phyloP scores from a whole-genome alignment of 2,113 vertebrate genomes.

The Sapajus apella region DNA sequence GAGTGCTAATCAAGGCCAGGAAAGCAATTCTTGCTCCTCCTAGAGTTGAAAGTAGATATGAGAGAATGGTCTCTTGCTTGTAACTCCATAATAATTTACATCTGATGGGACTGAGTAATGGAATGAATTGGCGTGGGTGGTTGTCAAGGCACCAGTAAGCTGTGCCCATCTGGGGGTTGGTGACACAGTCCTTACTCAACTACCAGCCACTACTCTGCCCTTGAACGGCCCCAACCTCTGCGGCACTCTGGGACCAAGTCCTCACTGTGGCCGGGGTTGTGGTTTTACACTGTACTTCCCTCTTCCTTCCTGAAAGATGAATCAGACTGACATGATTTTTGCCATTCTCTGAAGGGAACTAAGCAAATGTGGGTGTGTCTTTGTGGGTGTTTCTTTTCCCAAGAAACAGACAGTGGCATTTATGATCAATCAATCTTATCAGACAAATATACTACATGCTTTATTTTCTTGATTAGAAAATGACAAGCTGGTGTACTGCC shows the following conservation, averaged over 20 bases:
- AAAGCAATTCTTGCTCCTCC: conserved; percentile 51
- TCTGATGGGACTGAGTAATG: conserved; percentile 38
- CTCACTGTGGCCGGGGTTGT: conserved; percentile 41
- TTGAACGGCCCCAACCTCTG: not conserved
- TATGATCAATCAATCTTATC: conserved; percentile 3
- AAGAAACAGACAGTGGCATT: conserved; percentile 15
- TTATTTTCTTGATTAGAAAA: conserved; percentile 44
- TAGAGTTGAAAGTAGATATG: conserved; percentile 33
- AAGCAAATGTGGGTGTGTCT: conserved; percentile 28
- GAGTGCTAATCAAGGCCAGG: conserved; percentile 26
- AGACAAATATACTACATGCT: not conserved
- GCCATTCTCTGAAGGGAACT: not conserved
- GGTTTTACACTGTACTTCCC: conserved; percentile 40
- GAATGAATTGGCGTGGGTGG: conserved; percentile 50
- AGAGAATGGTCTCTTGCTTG: not conserved
- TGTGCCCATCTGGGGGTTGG: conserved; percentile 4
- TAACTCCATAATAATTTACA: conserved; percentile 46
- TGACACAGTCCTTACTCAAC: conserved; percentile 64
- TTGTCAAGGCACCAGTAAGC: not conserved
- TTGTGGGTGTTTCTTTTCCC: not conserved
- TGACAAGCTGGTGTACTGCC: not conserved
- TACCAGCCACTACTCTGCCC: conserved; percentile 49
- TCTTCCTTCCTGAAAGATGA: conserved; percentile 71
- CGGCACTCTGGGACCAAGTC: conserved; percentile 19
- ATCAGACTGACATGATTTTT: conserved; percentile 62